Conservation (phyloP, 2,113 vertebrate species). For the Platysternon megacephalum region DNA sequence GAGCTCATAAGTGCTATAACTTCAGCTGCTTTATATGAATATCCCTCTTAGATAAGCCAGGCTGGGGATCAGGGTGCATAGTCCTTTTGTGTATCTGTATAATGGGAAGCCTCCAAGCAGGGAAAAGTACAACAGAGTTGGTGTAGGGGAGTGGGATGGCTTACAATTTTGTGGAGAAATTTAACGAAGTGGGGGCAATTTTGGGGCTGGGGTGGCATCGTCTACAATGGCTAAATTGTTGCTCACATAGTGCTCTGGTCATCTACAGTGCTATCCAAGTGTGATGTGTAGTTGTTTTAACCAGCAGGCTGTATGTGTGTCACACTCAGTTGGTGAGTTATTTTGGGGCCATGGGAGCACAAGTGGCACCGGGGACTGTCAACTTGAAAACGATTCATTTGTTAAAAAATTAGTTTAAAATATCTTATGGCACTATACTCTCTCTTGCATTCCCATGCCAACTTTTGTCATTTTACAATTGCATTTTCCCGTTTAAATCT, state of each 20-base stretch:
- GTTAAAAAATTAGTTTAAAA: neutral
- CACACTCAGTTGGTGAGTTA: neutral
- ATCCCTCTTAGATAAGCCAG: neutral
- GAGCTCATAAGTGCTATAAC: neutral
- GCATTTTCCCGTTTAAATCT: neutral
- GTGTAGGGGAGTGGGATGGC: neutral
- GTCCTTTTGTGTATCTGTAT: neutral
- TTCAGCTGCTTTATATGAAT: neutral
- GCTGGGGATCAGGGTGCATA: neutral
- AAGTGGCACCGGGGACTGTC: neutral
- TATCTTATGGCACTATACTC: neutral
- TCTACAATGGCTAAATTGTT: neutral
- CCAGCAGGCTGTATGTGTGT: rapidly evolving
- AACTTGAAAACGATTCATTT: neutral
- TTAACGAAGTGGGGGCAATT: rapidly evolving
- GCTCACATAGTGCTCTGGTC: no score
- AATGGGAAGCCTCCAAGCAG: neutral
- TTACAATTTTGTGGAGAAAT: neutral
- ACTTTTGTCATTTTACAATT: neutral
- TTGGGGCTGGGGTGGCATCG: neutral
- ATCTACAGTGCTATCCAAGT: no score
- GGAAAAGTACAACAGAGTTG: neutral
- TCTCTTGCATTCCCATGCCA: neutral
- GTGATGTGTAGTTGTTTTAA: rapidly evolving
- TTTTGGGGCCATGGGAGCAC: neutral